phyloP scores from a whole-genome alignment of 2,888 invertebrate species.

The Megamerina dolium region DNA sequence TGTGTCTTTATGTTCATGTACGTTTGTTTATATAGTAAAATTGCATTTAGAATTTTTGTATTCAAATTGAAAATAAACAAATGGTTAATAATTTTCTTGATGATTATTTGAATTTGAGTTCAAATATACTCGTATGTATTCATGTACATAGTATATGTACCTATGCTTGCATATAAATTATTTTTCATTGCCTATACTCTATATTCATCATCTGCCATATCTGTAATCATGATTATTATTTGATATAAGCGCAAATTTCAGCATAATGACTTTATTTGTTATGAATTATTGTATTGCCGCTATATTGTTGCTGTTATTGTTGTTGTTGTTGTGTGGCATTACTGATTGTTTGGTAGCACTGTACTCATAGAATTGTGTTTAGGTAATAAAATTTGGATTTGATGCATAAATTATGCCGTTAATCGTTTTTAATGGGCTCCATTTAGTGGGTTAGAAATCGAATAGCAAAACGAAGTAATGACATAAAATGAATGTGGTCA shows the following conservation, averaged over 20 bases:
- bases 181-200: too few relatives aligned
- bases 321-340: neutral
- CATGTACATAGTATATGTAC: neutral
- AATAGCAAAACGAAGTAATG: too few relatives aligned
- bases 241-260: neutral
- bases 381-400: conserved; percentile 27
- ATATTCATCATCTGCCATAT: too few relatives aligned
- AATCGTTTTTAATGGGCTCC: conserved; percentile 45
- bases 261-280: neutral
- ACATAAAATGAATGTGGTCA: too few relatives aligned
- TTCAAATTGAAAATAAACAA: conserved; percentile 36
- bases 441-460: too few relatives aligned
- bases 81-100: conserved; percentile 43
- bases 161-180: neutral
- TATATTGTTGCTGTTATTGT: neutral
- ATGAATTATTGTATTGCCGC: too few relatives aligned
- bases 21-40: neutral
- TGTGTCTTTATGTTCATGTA: too few relatives aligned
- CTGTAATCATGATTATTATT: too few relatives aligned
- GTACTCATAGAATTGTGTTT: conserved; percentile 1
- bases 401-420: conserved; percentile 44
- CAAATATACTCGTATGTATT: neutral
- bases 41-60: conserved; percentile 18
- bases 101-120: conserved; percentile 22
- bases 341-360: neutral